Conservation (phyloP, 2,888 invertebrate genomes). For the Dryobota labecula region DNA sequence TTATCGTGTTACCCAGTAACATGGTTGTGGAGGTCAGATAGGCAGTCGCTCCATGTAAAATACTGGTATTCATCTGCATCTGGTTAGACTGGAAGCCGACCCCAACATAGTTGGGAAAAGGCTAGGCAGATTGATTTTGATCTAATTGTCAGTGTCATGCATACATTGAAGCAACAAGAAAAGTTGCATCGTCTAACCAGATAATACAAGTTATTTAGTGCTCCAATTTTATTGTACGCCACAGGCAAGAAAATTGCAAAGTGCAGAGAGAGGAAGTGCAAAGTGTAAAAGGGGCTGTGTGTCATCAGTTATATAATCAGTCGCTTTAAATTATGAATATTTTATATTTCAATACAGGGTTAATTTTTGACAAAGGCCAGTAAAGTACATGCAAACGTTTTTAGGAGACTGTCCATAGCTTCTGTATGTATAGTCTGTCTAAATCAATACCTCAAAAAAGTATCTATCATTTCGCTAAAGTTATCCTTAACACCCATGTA, state of each 20-base stretch:
- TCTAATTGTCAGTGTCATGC: neutral
- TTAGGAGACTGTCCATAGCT: neutral
- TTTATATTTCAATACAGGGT: no score
- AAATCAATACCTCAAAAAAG: constrained; percentile 1
- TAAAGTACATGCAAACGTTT: neutral
- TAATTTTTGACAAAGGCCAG: no score
- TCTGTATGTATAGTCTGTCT: no score
- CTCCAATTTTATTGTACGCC: neutral
- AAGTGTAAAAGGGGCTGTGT: neutral
- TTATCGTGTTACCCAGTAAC: no score
- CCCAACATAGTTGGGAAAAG: no score
- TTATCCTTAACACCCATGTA: neutral
- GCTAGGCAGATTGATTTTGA: no score
- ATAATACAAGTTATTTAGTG: neutral
- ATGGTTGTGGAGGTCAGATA: no score
- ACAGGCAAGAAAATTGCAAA: neutral
- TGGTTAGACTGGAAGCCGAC: no score
- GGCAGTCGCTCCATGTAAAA: no score
- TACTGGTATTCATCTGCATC: no score
- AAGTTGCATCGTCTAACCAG: neutral
- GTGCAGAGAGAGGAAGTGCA: no score
- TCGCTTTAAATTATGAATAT: no score
- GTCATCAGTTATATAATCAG: neutral
- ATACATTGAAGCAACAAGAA: neutral
- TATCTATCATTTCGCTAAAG: neutral